Conservation (phyloP, 2,888 invertebrate genomes). For the Drymonia ruficornis region DNA sequence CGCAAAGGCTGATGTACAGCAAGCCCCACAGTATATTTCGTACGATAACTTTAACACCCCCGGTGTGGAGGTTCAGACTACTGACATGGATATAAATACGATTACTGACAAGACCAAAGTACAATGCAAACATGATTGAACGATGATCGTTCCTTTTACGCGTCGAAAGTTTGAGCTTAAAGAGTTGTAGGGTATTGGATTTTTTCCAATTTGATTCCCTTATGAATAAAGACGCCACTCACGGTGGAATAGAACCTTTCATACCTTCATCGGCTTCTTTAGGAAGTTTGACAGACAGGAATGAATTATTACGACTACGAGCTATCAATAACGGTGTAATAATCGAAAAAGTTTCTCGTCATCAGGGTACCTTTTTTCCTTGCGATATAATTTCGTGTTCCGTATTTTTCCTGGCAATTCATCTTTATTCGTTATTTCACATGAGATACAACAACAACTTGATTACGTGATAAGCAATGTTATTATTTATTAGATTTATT, state of each 20-base stretch:
- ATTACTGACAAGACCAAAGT: constrained; percentile 72
- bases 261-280: constrained; percentile 61
- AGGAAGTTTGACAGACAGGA: constrained; percentile 63
- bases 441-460: too few species aligned
- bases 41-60: constrained; percentile 84
- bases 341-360: constrained; percentile 69
- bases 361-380: constrained; percentile 45
- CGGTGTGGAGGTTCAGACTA: constrained; percentile 68
- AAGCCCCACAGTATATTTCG: constrained; percentile 92
- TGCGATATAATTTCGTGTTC: constrained; percentile 35
- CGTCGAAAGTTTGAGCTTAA: constrained; percentile 42
- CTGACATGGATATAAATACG: constrained; percentile 78
- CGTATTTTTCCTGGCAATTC: too few species aligned
- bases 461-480: too few species aligned
- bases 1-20: constrained; percentile 88
- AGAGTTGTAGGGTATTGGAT: constrained; percentile 42
- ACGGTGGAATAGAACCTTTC: constrained; percentile 55
- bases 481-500: too few species aligned
- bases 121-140: constrained; percentile 58
- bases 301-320: constrained; percentile 71
- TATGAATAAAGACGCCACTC: constrained; percentile 61
- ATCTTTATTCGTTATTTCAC: too few species aligned
- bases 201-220: constrained; percentile 56
- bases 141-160: constrained; percentile 34
- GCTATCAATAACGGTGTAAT: constrained; percentile 72